Conservation (phyloP, 2,888 invertebrate species). For the Charanyca ferruginea region DNA sequence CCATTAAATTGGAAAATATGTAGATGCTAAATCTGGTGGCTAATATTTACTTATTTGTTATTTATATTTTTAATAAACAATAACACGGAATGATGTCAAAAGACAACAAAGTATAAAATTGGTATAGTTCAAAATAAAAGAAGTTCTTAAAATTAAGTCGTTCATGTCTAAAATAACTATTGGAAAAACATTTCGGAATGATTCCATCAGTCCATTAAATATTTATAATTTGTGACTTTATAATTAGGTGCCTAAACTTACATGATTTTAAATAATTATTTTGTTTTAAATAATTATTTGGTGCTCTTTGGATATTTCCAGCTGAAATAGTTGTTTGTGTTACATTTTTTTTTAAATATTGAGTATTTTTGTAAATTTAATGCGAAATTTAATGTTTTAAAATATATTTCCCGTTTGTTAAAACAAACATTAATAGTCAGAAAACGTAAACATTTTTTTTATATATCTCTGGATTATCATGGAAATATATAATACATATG, state of each 20-base stretch:
- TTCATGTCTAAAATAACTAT: conserved; percentile 44
- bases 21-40: conserved; percentile 17
- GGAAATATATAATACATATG: neutral
- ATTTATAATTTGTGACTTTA: conserved; percentile 42
- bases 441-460: neutral
- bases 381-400: too few species aligned
- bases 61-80: conserved; percentile 18
- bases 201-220: conserved; percentile 69
- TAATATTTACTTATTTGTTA: conserved; percentile 3
- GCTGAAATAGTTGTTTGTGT: conserved; percentile 35
- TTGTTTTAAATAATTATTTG: conserved; percentile 28
- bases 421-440: neutral
- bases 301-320: conserved; percentile 56
- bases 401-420: neutral
- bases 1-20: neutral
- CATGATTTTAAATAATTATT: conserved; percentile 22
- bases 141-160: conserved; percentile 40
- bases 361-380: conserved; percentile 35
- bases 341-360: conserved; percentile 27
- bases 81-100: conserved; percentile 42
- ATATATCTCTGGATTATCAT: neutral
- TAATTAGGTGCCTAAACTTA: conserved; percentile 34
- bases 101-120: conserved; percentile 28
- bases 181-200: conserved; percentile 70
- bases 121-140: conserved; percentile 27